phyloP scores from a whole-genome alignment of 2,113 vertebrate genomes.

The Trogon surrucura region DNA sequence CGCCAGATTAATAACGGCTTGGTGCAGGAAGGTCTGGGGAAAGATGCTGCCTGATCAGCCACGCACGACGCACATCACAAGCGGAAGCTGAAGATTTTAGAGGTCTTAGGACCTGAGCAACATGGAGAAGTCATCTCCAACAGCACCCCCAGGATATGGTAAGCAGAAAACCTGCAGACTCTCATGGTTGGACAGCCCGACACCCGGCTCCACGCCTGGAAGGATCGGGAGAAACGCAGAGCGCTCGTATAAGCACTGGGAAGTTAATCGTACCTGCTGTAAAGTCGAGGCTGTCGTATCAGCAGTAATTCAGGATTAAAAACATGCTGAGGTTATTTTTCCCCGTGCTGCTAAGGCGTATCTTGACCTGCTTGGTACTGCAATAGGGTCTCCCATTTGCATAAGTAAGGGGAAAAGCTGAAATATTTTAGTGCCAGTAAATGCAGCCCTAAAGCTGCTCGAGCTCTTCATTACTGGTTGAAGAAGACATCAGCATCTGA shows the following conservation, averaged over 20 bases:
- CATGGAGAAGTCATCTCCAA: neutral
- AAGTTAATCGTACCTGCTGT: neutral
- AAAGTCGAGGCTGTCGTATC: neutral
- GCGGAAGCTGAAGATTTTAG: neutral
- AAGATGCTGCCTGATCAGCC: constrained; percentile 14
- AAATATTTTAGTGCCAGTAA: neutral
- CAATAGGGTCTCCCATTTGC: neutral
- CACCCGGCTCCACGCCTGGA: neutral
- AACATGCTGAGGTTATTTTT: neutral
- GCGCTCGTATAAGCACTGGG: accelerated
- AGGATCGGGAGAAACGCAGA: accelerated
- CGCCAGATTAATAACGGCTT: neutral
- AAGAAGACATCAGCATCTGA: neutral
- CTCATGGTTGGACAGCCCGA: neutral
- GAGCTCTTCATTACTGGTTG: neutral
- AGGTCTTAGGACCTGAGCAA: neutral
- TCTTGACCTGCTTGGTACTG: neutral
- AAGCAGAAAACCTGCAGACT: neutral
- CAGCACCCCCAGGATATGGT: neutral
- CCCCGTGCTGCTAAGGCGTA: neutral
- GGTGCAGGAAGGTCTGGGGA: neutral
- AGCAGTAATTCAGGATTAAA: neutral
- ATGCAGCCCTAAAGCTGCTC: neutral
- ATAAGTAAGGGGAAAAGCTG: neutral
- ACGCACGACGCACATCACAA: accelerated